Conservation (phyloP, 35 echinoderm and acorn worm species). For the Amphiura filiformis region DNA sequence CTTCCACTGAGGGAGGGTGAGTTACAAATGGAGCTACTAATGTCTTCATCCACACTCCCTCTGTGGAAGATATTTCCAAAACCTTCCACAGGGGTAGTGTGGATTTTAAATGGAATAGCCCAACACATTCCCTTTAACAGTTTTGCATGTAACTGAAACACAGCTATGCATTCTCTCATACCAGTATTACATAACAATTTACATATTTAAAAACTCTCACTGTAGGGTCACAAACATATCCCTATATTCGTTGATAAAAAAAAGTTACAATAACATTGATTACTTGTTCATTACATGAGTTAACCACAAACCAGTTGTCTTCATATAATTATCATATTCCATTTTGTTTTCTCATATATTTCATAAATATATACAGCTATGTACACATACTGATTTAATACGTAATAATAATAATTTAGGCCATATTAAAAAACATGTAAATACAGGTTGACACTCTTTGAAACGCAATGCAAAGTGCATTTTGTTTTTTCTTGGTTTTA, state of each 20-base stretch:
- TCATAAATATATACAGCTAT: constrained; percentile 2
- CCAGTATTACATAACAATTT: too few relatives aligned
- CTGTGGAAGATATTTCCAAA: too few relatives aligned
- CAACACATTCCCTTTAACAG: too few relatives aligned
- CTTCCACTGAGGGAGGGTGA: too few relatives aligned
- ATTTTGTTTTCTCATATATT: not conserved
- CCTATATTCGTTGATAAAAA: not conserved
- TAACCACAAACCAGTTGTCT: not conserved
- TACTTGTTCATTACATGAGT: not conserved
- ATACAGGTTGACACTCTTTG: not conserved
- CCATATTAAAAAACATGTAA: constrained; percentile 10
- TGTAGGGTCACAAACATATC: too few relatives aligned
- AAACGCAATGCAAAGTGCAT: constrained; percentile 5
- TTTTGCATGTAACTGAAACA: too few relatives aligned
- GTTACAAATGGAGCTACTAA: too few relatives aligned
- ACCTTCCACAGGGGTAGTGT: too few relatives aligned
- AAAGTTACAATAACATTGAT: not conserved
- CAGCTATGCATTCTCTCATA: too few relatives aligned
- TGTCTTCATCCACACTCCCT: too few relatives aligned
- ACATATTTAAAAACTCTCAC: too few relatives aligned
- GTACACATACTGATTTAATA: not conserved
- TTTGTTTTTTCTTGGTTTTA: not conserved
- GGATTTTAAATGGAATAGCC: too few relatives aligned
- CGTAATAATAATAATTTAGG: not conserved
- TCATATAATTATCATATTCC: not conserved